Evolutionary conservation across 1,140 invertebrate genomes (phyloP), one percentile per base, ranked within the genome.

Genomic region (Cherax quadricarinatus): DNA sequence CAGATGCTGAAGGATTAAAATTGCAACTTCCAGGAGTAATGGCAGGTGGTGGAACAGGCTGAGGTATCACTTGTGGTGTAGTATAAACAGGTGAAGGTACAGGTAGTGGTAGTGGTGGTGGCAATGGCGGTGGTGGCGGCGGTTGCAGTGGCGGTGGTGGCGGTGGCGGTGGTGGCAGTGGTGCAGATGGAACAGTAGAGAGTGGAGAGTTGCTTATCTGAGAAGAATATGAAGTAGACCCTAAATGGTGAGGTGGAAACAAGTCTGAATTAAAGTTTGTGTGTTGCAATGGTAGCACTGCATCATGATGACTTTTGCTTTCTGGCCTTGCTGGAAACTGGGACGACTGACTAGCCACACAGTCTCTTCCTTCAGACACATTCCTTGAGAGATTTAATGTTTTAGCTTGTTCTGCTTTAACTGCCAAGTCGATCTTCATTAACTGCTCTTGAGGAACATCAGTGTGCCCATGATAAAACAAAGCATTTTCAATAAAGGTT

Each of bases 341-440:
- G 5, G 12, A 75, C 30, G 70, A 30, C 5, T 75, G n/a, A 75
- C 24, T 75, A 75, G 30, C 24, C 7, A 24, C 62, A 66, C 62
- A 16, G 3, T 66, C 24, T 75, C 21, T 21, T 5, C 70, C 21
- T 30, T 30, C 3, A 75, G 70, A 12, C 9, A 21, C 21, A 70
- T 30, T 75, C 70, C 30, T 75, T 75, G 16, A 7, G 21, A 30
- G 21, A 30, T 75, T 12, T 1, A 88, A 1, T 51, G 80, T 57
- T 10, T 41, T 88, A 1, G 78, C n/a, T 60, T 88, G 86, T 24
- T 88, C 75, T 62, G 24, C 53, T 41, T 88, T 88, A 14, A 88
- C 86, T 14, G 48, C 78, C 73, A 80, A 57, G 53, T 88, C 53
- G 24, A 80, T 48, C 73, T 62, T 88, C 86, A 41, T 80, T 4